Base-by-base conservation (phyloP, 2,113 vertebrate species). In the Scomber japonicus region DNA sequence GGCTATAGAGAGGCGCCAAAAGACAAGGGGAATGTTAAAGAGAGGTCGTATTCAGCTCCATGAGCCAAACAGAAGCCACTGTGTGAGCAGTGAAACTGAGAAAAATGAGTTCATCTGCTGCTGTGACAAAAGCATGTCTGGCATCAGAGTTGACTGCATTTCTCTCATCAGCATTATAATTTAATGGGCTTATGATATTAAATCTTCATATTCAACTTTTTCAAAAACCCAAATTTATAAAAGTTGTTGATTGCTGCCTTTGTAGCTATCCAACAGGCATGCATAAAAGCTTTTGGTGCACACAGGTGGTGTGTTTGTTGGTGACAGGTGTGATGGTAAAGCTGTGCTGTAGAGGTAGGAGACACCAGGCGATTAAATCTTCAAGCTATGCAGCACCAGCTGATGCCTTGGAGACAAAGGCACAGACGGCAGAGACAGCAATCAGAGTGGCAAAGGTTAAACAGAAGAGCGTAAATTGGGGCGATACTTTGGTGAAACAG, bases 321-420 rank as follows among this genome's bases (percentile, higher is more conserved):
- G 11, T 19, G 63, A 54, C 48, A 56, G 51, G 53, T 46, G 64
- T 57, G 44, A 31, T 40, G 51, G 31, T n/a, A 49, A 49, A 12
- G 40, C 13, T 7, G 11, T 9, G 11, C 16, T 3, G 61, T 48
- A 48, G 17, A 66, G 11, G 51, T 46, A 57, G n/a, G 53, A 5
- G 35, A 11, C 12, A 21, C 60, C 75, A 11, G 45, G 13, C 72
- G 40, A 78, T 81, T 64, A 72, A 51, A 64, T 40, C 68, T 75
- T 63, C 21, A 71, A 87, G 64, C 57, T 57, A 49, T 17, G 75
- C 24, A 45, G 31, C 55, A 66, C 17, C 73, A 81, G 66, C 51
- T 80, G 67, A 71, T 51, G 24, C 61, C 59, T 10, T 21, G 67
- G 40, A 46, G 64, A 76, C 54, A n/a, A 50, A 56, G 59, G 16